Percentiles rank a stretch among this genome's conserved stretches.
These are phyloP conservation scores for Ormyrus rosae DNA, from an alignment of 2,888 invertebrate genomes.

Conservation along the genomic window DNA sequence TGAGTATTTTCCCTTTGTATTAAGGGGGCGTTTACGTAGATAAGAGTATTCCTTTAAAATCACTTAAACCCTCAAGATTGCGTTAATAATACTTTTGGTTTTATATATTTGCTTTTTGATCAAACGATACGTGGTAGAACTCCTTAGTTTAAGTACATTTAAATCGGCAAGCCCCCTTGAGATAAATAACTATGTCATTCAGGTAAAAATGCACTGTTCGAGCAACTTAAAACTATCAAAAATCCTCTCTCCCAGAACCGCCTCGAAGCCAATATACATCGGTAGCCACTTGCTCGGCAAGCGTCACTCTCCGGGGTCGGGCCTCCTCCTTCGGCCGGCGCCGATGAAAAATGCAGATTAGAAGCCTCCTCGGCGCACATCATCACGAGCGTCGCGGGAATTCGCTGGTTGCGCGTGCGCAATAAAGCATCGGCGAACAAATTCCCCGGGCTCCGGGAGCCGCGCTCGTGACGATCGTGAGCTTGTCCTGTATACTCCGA, in stretches of 20 bases:
- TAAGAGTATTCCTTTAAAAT: no score
- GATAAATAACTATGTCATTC: no score
- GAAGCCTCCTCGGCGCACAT: slow-evolving; percentile 18
- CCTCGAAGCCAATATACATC: no score
- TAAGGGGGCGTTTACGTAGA: no score
- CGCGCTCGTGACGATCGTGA: slow-evolving; percentile 35
- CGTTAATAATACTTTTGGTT: no score
- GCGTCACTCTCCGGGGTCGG: not conserved
- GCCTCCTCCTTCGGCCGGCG: not conserved
- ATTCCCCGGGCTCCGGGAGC: slow-evolving; percentile 14
- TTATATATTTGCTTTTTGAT: no score
- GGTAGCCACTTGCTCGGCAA: not conserved
- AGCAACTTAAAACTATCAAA: not conserved
- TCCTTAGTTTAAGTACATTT: no score
- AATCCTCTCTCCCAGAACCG: not conserved
- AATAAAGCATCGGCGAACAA: slow-evolving; percentile 14
- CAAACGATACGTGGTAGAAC: no score
- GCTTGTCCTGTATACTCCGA: not conserved
- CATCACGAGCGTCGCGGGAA: slow-evolving; percentile 8
- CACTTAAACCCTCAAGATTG: no score
- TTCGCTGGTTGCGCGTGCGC: not conserved
- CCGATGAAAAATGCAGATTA: slow-evolving; percentile 40
- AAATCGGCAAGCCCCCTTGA: no score
- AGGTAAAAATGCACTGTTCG: no score
- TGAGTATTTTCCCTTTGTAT: no score